A percentile compares a stretch with the other conserved stretches of the same genome.
These are phyloP conservation scores for Ailuropoda melanoleuca DNA, from an alignment of 2,113 vertebrate species.

Conservation along the genomic window DNA sequence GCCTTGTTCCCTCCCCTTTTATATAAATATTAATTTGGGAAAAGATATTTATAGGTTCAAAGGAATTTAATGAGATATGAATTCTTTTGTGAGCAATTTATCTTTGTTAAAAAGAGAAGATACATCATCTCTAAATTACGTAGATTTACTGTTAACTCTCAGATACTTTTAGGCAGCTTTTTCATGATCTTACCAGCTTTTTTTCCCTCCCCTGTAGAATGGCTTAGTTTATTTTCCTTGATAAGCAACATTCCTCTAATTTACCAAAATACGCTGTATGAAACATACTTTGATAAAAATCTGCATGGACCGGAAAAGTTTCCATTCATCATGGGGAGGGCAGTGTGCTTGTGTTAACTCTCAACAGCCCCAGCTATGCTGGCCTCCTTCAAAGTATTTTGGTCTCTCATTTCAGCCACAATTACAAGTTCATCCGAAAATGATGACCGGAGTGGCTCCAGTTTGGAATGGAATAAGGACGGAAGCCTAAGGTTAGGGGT, in stretches of 20 bases:
- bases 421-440: slow-evolving; percentile 99
- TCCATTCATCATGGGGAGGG: slow-evolving; percentile 31
- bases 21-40: slow-evolving; percentile 18
- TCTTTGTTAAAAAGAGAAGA: slow-evolving; percentile 39
- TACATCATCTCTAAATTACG: slow-evolving; percentile 17
- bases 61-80: slow-evolving; percentile 37
- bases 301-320: slow-evolving; percentile 12
- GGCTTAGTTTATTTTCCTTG: slow-evolving; percentile 64
- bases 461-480: slow-evolving; percentile 97
- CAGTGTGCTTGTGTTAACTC: not conserved
- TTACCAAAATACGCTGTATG: slow-evolving; percentile 56
- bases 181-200: slow-evolving; percentile 61
- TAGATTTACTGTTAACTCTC: not conserved
- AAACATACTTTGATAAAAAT: slow-evolving; percentile 64
- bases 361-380: not conserved
- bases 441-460: slow-evolving; percentile 97
- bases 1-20: rapidly evolving
- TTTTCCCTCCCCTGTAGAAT: slow-evolving; percentile 39
- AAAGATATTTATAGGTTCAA: slow-evolving; percentile 33
- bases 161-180: slow-evolving; percentile 55
- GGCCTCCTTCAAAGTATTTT: slow-evolving; percentile 56
- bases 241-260: slow-evolving; percentile 67
- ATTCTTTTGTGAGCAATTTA: slow-evolving; percentile 36
- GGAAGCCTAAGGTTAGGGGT: slow-evolving; percentile 90
- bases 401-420: slow-evolving; percentile 88